phyloP scores from a whole-genome alignment of 1,140 invertebrate species.

The Eurosta solidaginis region DNA sequence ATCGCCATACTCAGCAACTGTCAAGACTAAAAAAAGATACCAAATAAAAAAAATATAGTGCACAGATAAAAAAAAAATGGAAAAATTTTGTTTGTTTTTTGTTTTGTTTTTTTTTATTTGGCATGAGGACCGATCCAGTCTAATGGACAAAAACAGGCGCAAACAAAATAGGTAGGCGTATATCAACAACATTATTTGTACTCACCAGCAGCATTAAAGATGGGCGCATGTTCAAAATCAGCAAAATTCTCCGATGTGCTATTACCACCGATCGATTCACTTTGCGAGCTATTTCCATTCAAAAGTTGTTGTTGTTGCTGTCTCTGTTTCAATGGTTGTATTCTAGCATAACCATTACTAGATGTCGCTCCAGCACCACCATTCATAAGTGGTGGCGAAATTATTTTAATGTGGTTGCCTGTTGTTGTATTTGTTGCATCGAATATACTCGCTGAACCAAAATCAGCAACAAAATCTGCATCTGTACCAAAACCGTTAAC shows the following conservation, averaged over 20 bases:
- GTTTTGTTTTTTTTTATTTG: too few relatives aligned
- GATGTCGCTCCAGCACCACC: conserved; percentile 47
- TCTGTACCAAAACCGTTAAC: conserved; percentile 60
- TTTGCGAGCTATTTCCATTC: conserved; percentile 30
- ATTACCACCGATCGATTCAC: conserved; percentile 37
- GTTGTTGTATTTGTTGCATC: conserved; percentile 54
- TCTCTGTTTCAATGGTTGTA: conserved; percentile 50
- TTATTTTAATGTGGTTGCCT: conserved; percentile 9
- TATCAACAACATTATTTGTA: background rate
- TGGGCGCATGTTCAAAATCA: conserved; percentile 75
- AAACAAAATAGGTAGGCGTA: background rate
- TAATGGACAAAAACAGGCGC: background rate
- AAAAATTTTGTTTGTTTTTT: background rate
- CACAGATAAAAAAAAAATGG: background rate
- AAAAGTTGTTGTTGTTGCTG: conserved; percentile 33
- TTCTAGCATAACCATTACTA: conserved; percentile 56
- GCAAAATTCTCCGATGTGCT: conserved; percentile 64
- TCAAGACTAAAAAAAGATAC: too few relatives aligned
- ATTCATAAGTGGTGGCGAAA: conserved; percentile 47
- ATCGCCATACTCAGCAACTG: too few relatives aligned
- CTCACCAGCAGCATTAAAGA: conserved; percentile 67
- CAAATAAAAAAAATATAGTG: background rate
- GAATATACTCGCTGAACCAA: conserved; percentile 66
- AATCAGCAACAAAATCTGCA: conserved; percentile 68
- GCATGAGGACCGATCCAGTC: too few relatives aligned